Percentiles rank a stretch among this genome's conserved stretches.
Conservation (phyloP, 2,113 vertebrate species). For the Apodemus speciosus region DNA sequence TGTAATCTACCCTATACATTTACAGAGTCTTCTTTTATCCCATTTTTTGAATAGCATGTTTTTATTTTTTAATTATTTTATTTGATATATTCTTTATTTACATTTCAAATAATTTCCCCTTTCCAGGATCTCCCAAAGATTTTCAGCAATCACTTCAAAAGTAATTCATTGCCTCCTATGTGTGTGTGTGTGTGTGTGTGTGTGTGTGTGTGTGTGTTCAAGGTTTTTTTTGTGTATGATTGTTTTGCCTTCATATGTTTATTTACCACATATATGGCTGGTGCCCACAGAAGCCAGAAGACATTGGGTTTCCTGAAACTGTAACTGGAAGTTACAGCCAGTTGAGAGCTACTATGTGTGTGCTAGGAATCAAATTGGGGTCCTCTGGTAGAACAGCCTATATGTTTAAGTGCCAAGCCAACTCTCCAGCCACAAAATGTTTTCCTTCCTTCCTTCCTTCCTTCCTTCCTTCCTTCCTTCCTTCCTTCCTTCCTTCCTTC, state of each 20-base stretch:
- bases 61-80: too few relatives aligned
- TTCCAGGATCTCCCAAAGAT: too few relatives aligned
- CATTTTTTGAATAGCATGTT: too few relatives aligned
- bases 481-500: fast-evolving
- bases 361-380: background rate
- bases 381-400: background rate
- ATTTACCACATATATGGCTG: background rate
- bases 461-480: background rate
- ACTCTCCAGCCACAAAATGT: background rate
- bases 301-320: background rate
- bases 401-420: background rate
- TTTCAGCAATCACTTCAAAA: background rate
- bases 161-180: background rate
- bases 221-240: background rate
- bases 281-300: background rate
- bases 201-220: background rate
- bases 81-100: too few relatives aligned
- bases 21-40: background rate
- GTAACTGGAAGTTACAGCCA: background rate
- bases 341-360: background rate
- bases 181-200: background rate
- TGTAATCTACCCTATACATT: background rate
- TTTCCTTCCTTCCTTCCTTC: fast-evolving
- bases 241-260: background rate
- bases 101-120: too few relatives aligned